Conservation (phyloP, 1,140 invertebrate species). For the Drosophila tsacasi region DNA sequence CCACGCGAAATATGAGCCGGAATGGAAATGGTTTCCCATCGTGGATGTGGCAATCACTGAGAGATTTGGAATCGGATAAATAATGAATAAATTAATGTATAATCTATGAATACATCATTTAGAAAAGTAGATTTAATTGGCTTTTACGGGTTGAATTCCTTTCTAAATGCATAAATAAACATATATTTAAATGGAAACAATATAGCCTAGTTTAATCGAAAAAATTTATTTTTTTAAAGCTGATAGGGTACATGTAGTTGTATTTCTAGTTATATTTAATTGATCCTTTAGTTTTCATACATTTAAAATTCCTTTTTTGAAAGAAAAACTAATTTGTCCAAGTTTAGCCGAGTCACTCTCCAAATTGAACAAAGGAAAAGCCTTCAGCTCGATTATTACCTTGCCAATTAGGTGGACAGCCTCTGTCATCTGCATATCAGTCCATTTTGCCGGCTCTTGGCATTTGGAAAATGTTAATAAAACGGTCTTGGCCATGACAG, state of each 20-base stretch:
- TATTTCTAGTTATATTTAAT: background rate
- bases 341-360: background rate
- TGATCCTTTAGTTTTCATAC: background rate
- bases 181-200: too few relatives aligned
- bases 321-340: background rate
- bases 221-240: background rate
- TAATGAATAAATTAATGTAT: background rate
- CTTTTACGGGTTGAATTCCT: background rate
- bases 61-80: background rate
- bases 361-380: slow-evolving; percentile 9
- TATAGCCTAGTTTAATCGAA: background rate
- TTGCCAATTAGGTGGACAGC: slow-evolving; percentile 59
- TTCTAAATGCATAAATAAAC: background rate
- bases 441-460: slow-evolving; percentile 53
- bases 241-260: background rate
- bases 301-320: background rate
- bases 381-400: slow-evolving; percentile 47
- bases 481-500: slow-evolving; percentile 67
- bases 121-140: background rate
- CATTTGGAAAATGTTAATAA: slow-evolving; percentile 62
- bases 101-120: background rate
- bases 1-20: slow-evolving; percentile 37
- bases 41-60: slow-evolving; percentile 19
- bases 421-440: slow-evolving; percentile 48
- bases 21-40: slow-evolving; percentile 13